A percentile compares a stretch with the other conserved stretches of the same genome.
Evolutionary conservation across 2,888 invertebrate genomes (phyloP).

Genomic region (Biston betularia): DNA sequence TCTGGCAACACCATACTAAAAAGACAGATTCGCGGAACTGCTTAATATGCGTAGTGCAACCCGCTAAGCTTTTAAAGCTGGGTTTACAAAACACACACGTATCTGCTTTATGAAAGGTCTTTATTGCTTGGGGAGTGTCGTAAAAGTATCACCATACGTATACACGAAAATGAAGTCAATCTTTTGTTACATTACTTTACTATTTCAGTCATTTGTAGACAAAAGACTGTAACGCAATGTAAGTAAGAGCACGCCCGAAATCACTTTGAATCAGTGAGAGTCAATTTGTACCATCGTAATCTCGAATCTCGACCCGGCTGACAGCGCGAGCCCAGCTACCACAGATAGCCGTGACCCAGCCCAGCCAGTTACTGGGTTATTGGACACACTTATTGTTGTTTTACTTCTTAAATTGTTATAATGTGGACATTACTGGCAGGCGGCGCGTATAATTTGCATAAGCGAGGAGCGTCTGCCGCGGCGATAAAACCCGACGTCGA

Average conservation of each 20-base stretch:
- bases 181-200: conserved; percentile 6
- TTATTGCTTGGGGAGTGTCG: conserved; percentile 41
- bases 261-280: background rate
- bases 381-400: conserved; percentile 76
- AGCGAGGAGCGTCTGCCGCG: conserved; percentile 63
- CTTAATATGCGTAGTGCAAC: conserved; percentile 55
- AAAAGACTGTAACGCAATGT: no score
- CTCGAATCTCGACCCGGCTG: conserved; percentile 4
- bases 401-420: conserved; percentile 84
- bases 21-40: conserved; percentile 45
- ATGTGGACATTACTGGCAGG: conserved; percentile 77
- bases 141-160: conserved; percentile 43
- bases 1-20: conserved; percentile 28
- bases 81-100: conserved; percentile 49
- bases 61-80: conserved; percentile 46
- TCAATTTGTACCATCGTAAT: background rate
- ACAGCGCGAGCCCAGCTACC: background rate
- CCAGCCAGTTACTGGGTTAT: conserved; percentile 43
- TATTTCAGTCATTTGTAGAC: no score
- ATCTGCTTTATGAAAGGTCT: conserved; percentile 47
- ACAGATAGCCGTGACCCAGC: conserved; percentile 21
- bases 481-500: conserved; percentile 75
- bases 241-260: background rate
- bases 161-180: conserved; percentile 39
- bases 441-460: conserved; percentile 81